Percentiles rank a stretch among this genome's conserved stretches.
Evolutionary conservation across 2,113 vertebrate species (phyloP).

Genomic region (Aix galericulata): DNA sequence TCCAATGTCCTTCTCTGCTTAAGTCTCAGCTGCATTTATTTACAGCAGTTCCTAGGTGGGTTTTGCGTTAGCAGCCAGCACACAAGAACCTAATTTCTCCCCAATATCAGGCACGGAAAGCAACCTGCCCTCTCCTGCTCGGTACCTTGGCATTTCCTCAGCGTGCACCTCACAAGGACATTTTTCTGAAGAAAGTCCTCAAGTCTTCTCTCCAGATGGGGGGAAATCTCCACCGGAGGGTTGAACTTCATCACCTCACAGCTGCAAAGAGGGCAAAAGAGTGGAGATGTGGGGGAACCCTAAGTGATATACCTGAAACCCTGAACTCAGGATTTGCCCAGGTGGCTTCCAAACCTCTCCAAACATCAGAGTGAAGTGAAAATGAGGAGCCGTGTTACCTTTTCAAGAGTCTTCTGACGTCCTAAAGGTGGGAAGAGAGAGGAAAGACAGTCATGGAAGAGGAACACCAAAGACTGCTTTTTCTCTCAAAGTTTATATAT

Average conservation of each 20-base stretch:
- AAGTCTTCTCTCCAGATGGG: neutral
- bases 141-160: slow-evolving; percentile 14
- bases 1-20: neutral
- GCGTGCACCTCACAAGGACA: neutral
- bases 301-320: rapidly evolving
- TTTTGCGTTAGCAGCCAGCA: neutral
- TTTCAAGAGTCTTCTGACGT: neutral
- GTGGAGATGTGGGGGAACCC: neutral
- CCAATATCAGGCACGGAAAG: neutral
- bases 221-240: neutral
- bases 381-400: neutral
- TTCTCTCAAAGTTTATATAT: neutral
- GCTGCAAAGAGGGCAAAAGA: neutral
- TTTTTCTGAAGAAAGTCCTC: neutral
- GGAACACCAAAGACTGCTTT: rapidly evolving
- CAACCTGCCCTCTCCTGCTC: neutral
- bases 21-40: neutral
- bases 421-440: neutral
- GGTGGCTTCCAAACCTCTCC: neutral
- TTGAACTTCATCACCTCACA: slow-evolving; percentile 9
- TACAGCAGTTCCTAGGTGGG: neutral
- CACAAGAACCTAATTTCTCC: neutral
- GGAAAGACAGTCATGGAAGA: neutral
- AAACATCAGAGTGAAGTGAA: neutral
- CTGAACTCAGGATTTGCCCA: neutral